Conservation (phyloP, 2,797 vertebrate genomes). For the Chromobotia macracanthus region DNA sequence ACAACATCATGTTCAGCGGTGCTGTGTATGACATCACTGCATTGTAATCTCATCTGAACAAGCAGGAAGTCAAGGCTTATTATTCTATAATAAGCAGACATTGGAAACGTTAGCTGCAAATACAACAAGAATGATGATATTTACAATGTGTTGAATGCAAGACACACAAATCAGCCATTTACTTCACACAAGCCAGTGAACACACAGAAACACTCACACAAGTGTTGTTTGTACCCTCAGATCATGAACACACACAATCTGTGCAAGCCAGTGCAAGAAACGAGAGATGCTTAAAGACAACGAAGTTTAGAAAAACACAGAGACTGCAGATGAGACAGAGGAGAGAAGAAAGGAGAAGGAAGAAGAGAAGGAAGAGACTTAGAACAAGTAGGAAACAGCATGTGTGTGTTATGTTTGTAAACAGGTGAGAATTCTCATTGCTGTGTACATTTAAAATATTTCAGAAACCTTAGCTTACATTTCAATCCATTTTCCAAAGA, state of each 20-base stretch:
- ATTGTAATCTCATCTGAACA: background rate
- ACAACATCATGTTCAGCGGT: no score
- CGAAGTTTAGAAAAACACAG: background rate
- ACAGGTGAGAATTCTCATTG: background rate
- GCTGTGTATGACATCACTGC: background rate
- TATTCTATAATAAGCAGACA: background rate
- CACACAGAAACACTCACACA: conserved; percentile 23
- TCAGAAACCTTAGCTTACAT: no score
- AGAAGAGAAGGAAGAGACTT: no score
- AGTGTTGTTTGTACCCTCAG: background rate
- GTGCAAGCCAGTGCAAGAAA: conserved; percentile 68
- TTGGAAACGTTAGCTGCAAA: background rate
- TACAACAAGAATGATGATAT: no score
- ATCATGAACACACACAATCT: conserved; percentile 53
- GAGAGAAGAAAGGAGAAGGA: no score
- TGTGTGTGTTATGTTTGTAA: background rate
- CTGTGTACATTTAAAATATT: background rate
- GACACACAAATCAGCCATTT: background rate
- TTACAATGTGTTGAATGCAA: no score
- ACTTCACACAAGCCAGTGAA: background rate
- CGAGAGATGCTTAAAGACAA: background rate
- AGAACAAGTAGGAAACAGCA: background rate
- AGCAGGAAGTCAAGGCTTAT: no score
- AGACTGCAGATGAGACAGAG: background rate
- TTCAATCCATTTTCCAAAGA: background rate